Conservation (phyloP, 2,113 vertebrate genomes). For the Mustela nigripes region DNA sequence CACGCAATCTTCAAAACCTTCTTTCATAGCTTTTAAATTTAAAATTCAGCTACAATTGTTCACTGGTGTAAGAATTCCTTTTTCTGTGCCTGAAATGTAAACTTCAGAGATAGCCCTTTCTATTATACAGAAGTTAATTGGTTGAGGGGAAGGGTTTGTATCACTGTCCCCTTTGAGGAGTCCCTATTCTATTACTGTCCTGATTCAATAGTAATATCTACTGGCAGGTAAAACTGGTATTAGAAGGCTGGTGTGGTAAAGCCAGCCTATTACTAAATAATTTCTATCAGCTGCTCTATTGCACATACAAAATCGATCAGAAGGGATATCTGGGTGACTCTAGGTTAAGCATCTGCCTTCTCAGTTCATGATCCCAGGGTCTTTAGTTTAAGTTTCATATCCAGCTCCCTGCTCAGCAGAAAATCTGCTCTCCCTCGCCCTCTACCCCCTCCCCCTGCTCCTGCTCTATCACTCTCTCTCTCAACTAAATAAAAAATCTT, state of each 20-base stretch:
- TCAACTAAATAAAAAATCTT: not conserved
- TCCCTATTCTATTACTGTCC: not conserved
- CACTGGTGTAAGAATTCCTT: not conserved
- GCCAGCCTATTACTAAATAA: not conserved
- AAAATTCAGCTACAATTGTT: not conserved
- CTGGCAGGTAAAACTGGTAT: not conserved
- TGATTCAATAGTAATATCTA: not conserved
- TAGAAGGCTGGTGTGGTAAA: not conserved
- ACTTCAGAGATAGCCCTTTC: not conserved
- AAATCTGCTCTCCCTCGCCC: not conserved
- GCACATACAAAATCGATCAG: not conserved
- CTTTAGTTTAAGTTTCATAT: not conserved
- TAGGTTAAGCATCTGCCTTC: not conserved
- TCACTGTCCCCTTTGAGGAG: not conserved
- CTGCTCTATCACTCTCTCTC: not conserved
- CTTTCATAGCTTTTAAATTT: not conserved
- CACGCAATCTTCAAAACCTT: not conserved
- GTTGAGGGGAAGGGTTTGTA: not conserved
- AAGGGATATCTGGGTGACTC: not conserved
- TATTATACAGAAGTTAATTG: not conserved
- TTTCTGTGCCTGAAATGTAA: not conserved
- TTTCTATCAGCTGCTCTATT: not conserved
- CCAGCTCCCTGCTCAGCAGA: not conserved
- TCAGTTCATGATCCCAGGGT: not conserved
- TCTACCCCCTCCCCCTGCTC: not conserved